Percentiles rank a stretch among this genome's conserved stretches.
Evolutionary conservation across 2,797 vertebrate species (phyloP).

Genomic region (Balearica regulorum): DNA sequence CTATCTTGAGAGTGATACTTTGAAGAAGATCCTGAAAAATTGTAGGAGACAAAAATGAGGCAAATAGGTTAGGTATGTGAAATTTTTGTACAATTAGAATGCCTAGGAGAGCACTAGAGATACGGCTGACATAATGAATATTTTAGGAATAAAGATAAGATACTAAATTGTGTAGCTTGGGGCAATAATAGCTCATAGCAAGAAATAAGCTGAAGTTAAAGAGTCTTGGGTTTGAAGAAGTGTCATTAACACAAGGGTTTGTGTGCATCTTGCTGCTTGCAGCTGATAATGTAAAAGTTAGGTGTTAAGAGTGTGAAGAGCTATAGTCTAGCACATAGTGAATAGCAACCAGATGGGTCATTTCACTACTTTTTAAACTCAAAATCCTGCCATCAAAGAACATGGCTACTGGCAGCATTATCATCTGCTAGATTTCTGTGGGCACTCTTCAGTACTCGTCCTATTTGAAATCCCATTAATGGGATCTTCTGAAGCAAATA

Average conservation of each 20-base stretch:
- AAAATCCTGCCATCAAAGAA: neutral
- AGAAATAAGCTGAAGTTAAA: neutral
- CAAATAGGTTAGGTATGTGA: constrained; percentile 6
- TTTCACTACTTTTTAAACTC: neutral
- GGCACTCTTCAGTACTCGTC: neutral
- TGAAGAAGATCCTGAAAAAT: neutral
- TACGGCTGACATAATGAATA: neutral
- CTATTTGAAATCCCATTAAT: neutral
- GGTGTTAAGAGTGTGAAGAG: neutral
- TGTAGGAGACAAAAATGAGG: constrained; percentile 32
- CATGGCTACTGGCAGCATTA: neutral
- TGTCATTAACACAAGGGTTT: neutral
- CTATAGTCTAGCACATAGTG: neutral
- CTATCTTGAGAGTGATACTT: neutral
- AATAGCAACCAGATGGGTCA: neutral
- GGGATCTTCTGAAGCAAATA: neutral
- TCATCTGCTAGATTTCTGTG: neutral
- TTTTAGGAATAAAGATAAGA: constrained; percentile 10
- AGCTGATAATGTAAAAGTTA: neutral
- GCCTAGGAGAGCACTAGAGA: neutral
- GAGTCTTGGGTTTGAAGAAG: neutral
- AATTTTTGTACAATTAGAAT: neutral
- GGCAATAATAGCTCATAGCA: neutral
- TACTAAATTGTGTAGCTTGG: neutral
- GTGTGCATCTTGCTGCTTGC: neutral